phyloP scores from a whole-genome alignment of 2,113 vertebrate species.

The Notarius lentiginosus region DNA sequence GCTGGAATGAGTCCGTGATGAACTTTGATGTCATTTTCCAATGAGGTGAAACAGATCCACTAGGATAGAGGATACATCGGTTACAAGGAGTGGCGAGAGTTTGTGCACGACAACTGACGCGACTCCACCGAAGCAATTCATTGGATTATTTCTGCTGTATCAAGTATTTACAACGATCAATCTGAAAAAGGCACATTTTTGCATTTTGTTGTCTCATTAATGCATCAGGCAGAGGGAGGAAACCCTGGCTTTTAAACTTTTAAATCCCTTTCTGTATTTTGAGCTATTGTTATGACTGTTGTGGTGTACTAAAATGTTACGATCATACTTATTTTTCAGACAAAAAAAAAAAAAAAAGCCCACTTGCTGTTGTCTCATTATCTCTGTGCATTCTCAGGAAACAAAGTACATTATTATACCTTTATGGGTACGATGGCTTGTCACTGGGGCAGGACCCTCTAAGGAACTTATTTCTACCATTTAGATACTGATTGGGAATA shows the following conservation, averaged over 20 bases:
- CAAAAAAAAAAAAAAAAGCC: background rate
- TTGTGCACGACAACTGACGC: background rate
- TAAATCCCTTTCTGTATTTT: background rate
- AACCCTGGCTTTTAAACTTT: background rate
- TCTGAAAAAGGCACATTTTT: background rate
- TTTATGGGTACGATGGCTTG: too few relatives aligned
- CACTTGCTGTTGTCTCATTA: background rate
- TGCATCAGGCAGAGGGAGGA: background rate
- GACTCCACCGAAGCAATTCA: background rate
- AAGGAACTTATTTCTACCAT: too few relatives aligned
- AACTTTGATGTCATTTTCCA: constrained; percentile 9
- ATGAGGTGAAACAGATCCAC: constrained; percentile 11
- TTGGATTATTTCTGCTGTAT: background rate
- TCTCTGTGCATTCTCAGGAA: background rate
- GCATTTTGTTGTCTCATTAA: constrained; percentile 8
- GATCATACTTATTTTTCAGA: background rate
- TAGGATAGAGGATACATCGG: background rate
- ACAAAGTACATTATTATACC: too few relatives aligned
- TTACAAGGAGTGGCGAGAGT: background rate
- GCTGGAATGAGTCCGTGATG: constrained; percentile 23
- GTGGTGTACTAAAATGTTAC: background rate
- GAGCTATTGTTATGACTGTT: background rate
- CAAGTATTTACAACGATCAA: background rate
- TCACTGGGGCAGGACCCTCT: too few relatives aligned
- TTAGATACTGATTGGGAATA: too few relatives aligned